Base-by-base conservation (phyloP, 2,888 invertebrate species). In the Acholoe squamosa region DNA sequence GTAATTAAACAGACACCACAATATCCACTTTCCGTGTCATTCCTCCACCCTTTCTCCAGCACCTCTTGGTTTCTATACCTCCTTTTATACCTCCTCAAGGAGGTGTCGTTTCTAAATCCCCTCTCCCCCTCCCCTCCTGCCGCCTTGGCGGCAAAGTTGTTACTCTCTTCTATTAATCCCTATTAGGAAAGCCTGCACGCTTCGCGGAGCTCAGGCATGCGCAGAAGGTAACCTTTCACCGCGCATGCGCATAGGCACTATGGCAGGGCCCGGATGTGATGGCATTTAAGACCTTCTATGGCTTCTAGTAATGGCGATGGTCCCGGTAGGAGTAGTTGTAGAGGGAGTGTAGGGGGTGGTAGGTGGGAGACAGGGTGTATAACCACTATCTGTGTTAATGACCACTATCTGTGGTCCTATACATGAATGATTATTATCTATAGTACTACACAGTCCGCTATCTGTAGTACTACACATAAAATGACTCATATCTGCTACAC, bases 171-270 rank as follows among this genome's bases (percentile, higher is more conserved):
- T 77, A 31, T 77, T 77, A 28, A 77, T 33, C 33, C 77, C 77
- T 77, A 77, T 77, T 77, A 77, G 77, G 77, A 77, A 77, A 77
- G 7, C 77, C 77, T 31, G n/a, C 77, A 77, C 77, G 77, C 77
- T 33, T 31, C 77, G 77, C 33, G 77, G 33, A 77, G 77, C 77
- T 33, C 12, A 33, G 33, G 33, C 77, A 77, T 33, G 77, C 77
- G 77, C 77, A 31, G 77, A 31, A 28, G 33, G 33, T 77, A 77
- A 77, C 77, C 77, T 77, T 77, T 77, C 77, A 77, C 77, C 77
- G 33, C 77, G 77, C 77, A 77, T 77, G 77, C 77, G 28, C 77
- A 1, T 12, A 7, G 67, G 31, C 28, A 77, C 77, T 77, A 77
- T 77, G 77, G 33, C 77, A 31, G 77, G 10, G 77, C 33, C 33